phyloP scores from a whole-genome alignment of 92 coral and sea anemone species.

The Zoanthus sansibaricus region DNA sequence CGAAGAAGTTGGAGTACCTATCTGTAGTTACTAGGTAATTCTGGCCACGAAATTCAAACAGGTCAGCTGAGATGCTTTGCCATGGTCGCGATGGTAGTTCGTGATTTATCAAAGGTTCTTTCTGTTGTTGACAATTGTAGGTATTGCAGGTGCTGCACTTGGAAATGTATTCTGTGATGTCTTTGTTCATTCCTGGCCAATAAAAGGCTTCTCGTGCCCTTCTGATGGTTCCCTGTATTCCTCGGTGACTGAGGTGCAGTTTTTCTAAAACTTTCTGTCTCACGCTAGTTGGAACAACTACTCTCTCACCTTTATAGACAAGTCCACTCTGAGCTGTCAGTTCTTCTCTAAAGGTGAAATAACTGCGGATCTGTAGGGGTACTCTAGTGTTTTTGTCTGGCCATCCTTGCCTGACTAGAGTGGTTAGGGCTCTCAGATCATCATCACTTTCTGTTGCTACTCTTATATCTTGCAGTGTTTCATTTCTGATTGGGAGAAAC shows the following conservation, averaged over 20 bases:
- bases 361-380: not conserved
- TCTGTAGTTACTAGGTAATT: too few species aligned
- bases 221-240: not conserved
- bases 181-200: too few species aligned
- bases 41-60: too few species aligned
- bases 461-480: too few species aligned
- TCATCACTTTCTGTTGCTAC: not conserved
- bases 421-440: too few species aligned
- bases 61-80: too few species aligned
- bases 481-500: slow-evolving; percentile 10
- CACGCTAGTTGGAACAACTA: slow-evolving; percentile 46
- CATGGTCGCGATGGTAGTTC: too few species aligned
- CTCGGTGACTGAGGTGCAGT: not conserved
- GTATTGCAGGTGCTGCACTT: too few species aligned
- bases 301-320: slow-evolving; percentile 54
- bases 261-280: slow-evolving; percentile 34
- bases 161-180: too few species aligned
- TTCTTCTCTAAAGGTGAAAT: slow-evolving; percentile 14
- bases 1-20: too few species aligned
- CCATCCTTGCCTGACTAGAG: not conserved
- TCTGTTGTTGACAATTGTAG: too few species aligned
- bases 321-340: slow-evolving; percentile 51
- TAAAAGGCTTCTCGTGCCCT: slow-evolving; percentile 41
- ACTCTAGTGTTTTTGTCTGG: not conserved
- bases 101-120: too few species aligned